phyloP scores from a whole-genome alignment of 2,888 invertebrate species.

The Cerastoderma edule region DNA sequence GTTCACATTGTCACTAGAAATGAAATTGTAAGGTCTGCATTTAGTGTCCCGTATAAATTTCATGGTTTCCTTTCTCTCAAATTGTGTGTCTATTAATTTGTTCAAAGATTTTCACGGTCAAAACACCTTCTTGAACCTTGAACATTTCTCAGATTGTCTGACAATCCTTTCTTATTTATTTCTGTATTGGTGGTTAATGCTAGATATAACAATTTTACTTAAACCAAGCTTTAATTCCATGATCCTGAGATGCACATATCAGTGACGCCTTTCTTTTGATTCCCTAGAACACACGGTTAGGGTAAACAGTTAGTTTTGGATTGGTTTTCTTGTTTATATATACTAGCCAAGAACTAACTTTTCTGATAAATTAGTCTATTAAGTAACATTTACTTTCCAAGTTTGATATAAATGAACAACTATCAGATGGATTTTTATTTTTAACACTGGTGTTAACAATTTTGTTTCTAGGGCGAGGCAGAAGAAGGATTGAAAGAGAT shows the following conservation, averaged over 20 bases:
- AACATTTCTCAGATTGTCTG: no score
- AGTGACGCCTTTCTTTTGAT: no score
- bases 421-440: neutral
- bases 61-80: no score
- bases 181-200: no score
- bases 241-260: no score
- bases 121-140: no score
- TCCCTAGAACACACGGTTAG: neutral
- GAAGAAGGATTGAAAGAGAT: slow-evolving; percentile 81
- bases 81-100: no score
- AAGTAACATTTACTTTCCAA: neutral
- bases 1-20: neutral
- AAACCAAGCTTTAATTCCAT: no score
- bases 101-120: no score
- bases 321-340: neutral
- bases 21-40: neutral
- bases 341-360: neutral
- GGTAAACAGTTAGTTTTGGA: neutral
- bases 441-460: neutral
- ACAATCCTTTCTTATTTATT: no score
- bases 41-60: neutral
- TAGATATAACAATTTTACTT: no score
- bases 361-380: neutral
- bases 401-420: neutral
- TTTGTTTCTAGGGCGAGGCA: slow-evolving; percentile 77